Percentiles rank a stretch among this genome's conserved stretches.
Evolutionary conservation across 2,797 vertebrate genomes (phyloP).

Genomic region (Salmo trutta): DNA sequence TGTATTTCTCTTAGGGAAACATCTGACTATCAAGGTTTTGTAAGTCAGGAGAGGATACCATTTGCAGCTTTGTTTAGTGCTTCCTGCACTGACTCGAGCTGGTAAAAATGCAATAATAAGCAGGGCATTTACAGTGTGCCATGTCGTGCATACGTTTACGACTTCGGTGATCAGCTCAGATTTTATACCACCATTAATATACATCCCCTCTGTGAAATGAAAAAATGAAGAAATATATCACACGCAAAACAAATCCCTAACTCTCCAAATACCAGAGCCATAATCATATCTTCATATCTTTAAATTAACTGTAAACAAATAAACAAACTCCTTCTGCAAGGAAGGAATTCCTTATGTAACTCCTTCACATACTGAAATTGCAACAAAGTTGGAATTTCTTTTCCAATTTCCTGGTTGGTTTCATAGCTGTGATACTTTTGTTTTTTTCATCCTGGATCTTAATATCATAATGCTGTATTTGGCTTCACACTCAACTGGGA

Average conservation of each 20-base stretch:
- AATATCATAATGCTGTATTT: constrained; percentile 13
- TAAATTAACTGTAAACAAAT: constrained; percentile 42
- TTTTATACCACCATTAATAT: constrained; percentile 33
- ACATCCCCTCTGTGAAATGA: constrained; percentile 9
- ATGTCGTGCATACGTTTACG: constrained; percentile 39
- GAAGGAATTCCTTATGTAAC: constrained; percentile 24
- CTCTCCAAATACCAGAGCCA: constrained; percentile 9
- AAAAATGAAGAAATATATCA: constrained; percentile 16
- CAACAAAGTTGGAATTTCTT: constrained; percentile 26
- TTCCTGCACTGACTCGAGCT: constrained; percentile 36
- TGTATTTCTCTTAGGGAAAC: constrained; percentile 41
- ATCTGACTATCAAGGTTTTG: constrained; percentile 45
- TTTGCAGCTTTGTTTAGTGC: constrained; percentile 57
- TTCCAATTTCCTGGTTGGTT: constrained; percentile 16
- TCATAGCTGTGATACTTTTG: constrained; percentile 25
- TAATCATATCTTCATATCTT: constrained; percentile 15
- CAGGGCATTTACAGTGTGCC: constrained; percentile 44
- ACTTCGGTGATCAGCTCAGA: constrained; percentile 27
- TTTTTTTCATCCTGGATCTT: constrained; percentile 39
- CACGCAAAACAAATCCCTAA: not conserved
- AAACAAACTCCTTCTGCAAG: constrained; percentile 7
- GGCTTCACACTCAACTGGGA: constrained; percentile 47
- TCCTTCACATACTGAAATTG: constrained; percentile 31
- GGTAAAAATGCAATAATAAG: constrained; percentile 42
- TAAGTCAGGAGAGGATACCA: constrained; percentile 43